Evolutionary conservation across 2,797 vertebrate species (phyloP), one percentile per base, ranked within the genome.

Genomic region (Crenuchus spilurus): DNA sequence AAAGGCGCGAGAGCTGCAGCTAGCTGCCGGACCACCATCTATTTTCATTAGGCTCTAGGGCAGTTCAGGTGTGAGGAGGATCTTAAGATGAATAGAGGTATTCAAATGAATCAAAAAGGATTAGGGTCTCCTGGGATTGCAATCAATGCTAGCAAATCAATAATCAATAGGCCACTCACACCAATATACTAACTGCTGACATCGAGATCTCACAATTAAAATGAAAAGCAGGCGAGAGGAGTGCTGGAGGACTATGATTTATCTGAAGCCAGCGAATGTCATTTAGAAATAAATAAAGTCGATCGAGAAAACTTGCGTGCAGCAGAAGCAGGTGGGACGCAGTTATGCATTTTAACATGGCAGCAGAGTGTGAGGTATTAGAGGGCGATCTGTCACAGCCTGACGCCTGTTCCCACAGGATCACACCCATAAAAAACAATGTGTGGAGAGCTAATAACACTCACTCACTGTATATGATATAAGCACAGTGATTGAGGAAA

Each of bases 131-230:
- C 87, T 83, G 88, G 89, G 92, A 87, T 76, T 87, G 80, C 85
- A 83, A 91, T 94, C 92, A 86, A 94, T 93, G 83, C 71, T 84
- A 74, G 83, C 88, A 94, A 93, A 94, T 93, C 93, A 93, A 94
- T 94, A 92, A 93, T 94, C 93, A 94, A 94, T 93, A 94, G 93
- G 92, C 92, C 93, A 92, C 91, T 92, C 93, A 93, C 93, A 94
- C 93, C 92, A 93, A 93, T 93, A 93, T 93, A 93, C 90, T 92
- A 90, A 93, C 91, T 91, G 92, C 92, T 93, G 92, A 94, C 92
- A 93, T 91, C 76, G 70, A 92, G 89, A 93, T 92, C 92, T 92
- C 85, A 91, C 91, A 92, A 92, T 92, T 93, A 93, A 91, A 91
- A 91, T 89, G 86, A 92, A 90, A 91, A 89, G 88, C 85, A 49